A percentile compares a stretch with the other conserved stretches of the same genome.
phyloP scores from a whole-genome alignment of 1,140 invertebrate genomes.

The Odontomachus brunneus region DNA sequence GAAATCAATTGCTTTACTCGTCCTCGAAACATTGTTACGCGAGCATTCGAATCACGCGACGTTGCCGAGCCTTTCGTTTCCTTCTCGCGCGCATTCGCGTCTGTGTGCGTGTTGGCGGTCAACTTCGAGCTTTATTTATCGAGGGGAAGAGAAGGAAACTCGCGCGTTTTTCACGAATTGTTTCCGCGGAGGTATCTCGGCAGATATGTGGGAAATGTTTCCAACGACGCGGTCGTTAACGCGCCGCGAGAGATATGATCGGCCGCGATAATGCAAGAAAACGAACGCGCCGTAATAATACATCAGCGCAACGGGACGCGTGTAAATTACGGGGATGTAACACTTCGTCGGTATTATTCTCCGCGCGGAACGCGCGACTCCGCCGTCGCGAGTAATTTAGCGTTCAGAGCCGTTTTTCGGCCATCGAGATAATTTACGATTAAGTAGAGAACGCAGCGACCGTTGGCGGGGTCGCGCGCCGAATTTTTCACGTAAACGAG shows the following conservation, averaged over 20 bases:
- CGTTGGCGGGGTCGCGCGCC: conserved; percentile 31
- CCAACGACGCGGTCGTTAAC: no score
- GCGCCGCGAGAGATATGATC: no score
- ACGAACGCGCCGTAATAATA: background rate
- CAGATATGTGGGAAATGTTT: no score
- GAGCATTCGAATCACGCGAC: conserved; percentile 71
- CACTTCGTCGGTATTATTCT: background rate
- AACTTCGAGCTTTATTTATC: no score
- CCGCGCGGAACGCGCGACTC: no score
- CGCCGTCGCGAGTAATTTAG: background rate
- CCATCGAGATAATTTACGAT: conserved; percentile 43
- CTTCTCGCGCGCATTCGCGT: no score
- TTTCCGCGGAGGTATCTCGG: no score
- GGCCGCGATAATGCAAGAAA: no score
- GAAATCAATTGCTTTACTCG: conserved; percentile 74
- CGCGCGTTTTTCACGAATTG: no score
- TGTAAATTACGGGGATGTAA: background rate
- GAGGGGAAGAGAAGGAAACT: no score
- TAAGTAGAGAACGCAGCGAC: conserved; percentile 44
- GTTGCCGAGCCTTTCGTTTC: background rate
- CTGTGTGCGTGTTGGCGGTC: no score
- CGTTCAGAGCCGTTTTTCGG: background rate
- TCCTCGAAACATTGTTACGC: conserved; percentile 68
- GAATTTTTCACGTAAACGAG: conserved; percentile 55
- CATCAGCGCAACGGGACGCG: no score